Conservation (phyloP, 1,140 invertebrate genomes). For the Drosophila guanche region DNA sequence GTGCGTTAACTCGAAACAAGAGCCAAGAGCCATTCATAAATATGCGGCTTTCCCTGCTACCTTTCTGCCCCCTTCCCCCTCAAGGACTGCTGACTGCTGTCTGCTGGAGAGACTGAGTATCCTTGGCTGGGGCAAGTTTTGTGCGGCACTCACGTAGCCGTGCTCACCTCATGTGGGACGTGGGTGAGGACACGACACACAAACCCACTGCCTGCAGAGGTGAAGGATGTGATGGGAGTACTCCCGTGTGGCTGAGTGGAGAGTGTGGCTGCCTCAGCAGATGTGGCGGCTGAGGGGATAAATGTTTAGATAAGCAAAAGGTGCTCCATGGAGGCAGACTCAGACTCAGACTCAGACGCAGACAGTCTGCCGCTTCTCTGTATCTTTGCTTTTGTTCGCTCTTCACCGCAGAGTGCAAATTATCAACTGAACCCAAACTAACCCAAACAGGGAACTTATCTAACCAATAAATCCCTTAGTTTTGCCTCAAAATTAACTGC, state of each 20-base stretch:
- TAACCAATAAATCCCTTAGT: slow-evolving; percentile 6
- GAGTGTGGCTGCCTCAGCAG: slow-evolving; percentile 11
- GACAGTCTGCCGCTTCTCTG: slow-evolving; percentile 24
- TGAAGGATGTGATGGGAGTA: slow-evolving; percentile 12
- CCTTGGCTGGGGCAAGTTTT: slow-evolving; percentile 48
- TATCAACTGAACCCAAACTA: slow-evolving; percentile 44
- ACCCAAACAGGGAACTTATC: slow-evolving; percentile 16
- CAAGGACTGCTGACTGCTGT: slow-evolving; percentile 11
- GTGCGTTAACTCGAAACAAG: slow-evolving; percentile 66
- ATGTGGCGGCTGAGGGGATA: neutral
- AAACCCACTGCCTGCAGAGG: slow-evolving; percentile 47
- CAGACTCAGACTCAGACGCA: slow-evolving; percentile 27
- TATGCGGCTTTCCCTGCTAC: slow-evolving; percentile 36
- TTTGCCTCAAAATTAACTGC: neutral
- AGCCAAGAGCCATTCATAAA: slow-evolving; percentile 57
- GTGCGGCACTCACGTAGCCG: slow-evolving; percentile 50
- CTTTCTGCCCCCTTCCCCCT: neutral
- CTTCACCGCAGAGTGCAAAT: slow-evolving; percentile 27
- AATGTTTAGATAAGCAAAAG: slow-evolving; percentile 60
- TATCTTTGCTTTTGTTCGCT: slow-evolving; percentile 33
- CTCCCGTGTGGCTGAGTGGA: slow-evolving; percentile 3
- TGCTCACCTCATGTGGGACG: slow-evolving; percentile 42
- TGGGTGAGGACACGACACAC: slow-evolving; percentile 46
- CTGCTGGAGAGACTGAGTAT: neutral
- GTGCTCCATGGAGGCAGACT: slow-evolving; percentile 27